These are phyloP conservation scores for Propithecus coquereli DNA, from an alignment of 2,113 vertebrate species.

Conservation along the genomic window DNA sequence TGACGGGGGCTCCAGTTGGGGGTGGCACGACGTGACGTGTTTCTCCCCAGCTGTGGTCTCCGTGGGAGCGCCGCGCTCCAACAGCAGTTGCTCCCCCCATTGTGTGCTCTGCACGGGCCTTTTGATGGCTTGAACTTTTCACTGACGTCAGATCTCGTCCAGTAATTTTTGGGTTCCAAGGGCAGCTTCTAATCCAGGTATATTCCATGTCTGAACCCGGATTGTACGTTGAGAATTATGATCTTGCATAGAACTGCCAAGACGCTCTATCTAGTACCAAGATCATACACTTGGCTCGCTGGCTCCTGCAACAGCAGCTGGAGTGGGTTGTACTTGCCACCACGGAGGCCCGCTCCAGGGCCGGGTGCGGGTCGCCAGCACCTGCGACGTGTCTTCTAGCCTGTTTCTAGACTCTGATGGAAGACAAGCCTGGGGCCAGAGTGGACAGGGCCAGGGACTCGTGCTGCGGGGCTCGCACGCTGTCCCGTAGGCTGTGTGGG, in stretches of 20 bases:
- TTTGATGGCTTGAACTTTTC: not conserved
- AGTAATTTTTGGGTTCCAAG: not conserved
- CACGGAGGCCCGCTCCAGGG: too few relatives aligned
- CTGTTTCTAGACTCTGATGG: not conserved
- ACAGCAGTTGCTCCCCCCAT: too few relatives aligned
- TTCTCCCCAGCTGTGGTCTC: not conserved
- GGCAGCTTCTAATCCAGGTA: too few relatives aligned
- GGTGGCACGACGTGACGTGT: rapidly evolving
- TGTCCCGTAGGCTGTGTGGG: not conserved
- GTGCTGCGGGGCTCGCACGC: too few relatives aligned
- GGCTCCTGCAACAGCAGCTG: rapidly evolving
- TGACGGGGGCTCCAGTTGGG: not conserved
- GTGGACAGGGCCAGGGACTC: too few relatives aligned
- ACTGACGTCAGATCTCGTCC: not conserved
- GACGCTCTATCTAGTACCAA: rapidly evolving
- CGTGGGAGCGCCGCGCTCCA: rapidly evolving
- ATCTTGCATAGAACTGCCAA: not conserved
- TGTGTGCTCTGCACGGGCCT: not conserved
- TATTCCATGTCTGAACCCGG: not conserved
- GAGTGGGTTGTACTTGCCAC: too few relatives aligned
- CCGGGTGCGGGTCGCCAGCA: not conserved
- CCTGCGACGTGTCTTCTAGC: rapidly evolving
- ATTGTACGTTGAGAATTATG: not conserved
- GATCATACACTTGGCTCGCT: rapidly evolving
- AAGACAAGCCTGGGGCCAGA: too few relatives aligned